Evolutionary conservation across 2,888 invertebrate genomes (phyloP).

Genomic region (Seira sanloemensis): DNA sequence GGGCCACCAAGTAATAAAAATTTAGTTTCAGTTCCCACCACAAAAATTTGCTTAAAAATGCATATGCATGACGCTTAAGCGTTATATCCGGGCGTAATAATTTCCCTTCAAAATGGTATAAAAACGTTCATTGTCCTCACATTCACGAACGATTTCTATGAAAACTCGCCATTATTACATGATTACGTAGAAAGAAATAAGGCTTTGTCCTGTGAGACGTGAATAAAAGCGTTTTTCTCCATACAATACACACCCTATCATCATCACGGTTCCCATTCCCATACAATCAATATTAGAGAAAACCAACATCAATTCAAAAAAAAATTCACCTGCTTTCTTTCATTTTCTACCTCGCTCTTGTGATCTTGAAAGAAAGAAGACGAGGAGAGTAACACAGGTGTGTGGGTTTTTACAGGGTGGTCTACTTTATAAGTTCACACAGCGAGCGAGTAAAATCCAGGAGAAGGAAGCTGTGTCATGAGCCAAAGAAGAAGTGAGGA

Average conservation of each 20-base stretch:
- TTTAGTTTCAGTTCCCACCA: no score
- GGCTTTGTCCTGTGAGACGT: neutral
- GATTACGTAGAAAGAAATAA: neutral
- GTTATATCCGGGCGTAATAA: no score
- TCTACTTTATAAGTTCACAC: constrained; percentile 61
- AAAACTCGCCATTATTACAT: neutral
- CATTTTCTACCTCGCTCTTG: neutral
- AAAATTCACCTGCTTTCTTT: neutral
- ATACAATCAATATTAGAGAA: neutral
- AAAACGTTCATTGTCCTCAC: neutral
- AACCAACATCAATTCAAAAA: neutral
- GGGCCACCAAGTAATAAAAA: no score
- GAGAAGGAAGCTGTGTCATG: neutral
- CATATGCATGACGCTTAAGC: no score
- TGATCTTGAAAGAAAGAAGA: neutral
- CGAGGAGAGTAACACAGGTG: constrained; percentile 65
- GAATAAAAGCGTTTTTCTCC: neutral
- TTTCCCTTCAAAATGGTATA: neutral
- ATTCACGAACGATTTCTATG: constrained; percentile 18
- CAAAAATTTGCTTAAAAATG: no score
- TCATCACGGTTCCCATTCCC: neutral
- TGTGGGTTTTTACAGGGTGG: constrained; percentile 72
- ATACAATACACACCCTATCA: neutral
- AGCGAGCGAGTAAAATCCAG: constrained; percentile 37
- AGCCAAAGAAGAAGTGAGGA: neutral